These are phyloP conservation scores for Cryptophagus acutangulus DNA, from an alignment of 2,888 invertebrate genomes.

Conservation along the genomic window DNA sequence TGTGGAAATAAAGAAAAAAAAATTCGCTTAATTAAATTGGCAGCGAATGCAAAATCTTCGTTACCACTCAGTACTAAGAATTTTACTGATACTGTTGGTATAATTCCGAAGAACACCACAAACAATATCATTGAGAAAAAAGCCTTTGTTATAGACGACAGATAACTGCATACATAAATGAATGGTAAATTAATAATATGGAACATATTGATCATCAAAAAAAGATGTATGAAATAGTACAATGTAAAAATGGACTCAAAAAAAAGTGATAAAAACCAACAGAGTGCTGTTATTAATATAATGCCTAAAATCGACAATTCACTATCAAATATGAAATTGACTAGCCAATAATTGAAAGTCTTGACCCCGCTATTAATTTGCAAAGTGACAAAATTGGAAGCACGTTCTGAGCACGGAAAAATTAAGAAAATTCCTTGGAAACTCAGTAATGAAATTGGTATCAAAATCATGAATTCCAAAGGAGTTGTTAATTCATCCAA, in stretches of 20 bases:
- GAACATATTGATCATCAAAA: too few relatives aligned
- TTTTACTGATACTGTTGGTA: slow-evolving; percentile 34
- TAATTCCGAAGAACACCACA: slow-evolving; percentile 38
- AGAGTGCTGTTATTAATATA: too few relatives aligned
- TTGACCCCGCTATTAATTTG: slow-evolving; percentile 65
- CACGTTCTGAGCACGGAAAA: slow-evolving; percentile 60
- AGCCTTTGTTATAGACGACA: slow-evolving; percentile 51
- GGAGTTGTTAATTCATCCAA: too few relatives aligned
- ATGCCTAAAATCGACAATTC: too few relatives aligned
- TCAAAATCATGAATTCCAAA: too few relatives aligned
- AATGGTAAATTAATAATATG: slow-evolving; percentile 63
- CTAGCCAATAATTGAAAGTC: slow-evolving; percentile 58
- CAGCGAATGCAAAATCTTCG: too few relatives aligned
- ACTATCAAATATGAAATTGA: slow-evolving; percentile 58
- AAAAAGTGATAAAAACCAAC: too few relatives aligned
- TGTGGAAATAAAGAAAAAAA: slow-evolving; percentile 38
- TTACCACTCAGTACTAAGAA: too few relatives aligned
- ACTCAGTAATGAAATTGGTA: too few relatives aligned
- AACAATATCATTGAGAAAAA: slow-evolving; percentile 38
- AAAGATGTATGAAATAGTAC: too few relatives aligned
- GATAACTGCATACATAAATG: slow-evolving; percentile 58
- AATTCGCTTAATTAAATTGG: slow-evolving; percentile 27
- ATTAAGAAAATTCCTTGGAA: slow-evolving; percentile 53
- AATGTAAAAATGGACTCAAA: too few relatives aligned
- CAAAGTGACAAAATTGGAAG: slow-evolving; percentile 59